Base-by-base conservation (phyloP, 1,140 invertebrate genomes). In the Rhagoletis pomonella region DNA sequence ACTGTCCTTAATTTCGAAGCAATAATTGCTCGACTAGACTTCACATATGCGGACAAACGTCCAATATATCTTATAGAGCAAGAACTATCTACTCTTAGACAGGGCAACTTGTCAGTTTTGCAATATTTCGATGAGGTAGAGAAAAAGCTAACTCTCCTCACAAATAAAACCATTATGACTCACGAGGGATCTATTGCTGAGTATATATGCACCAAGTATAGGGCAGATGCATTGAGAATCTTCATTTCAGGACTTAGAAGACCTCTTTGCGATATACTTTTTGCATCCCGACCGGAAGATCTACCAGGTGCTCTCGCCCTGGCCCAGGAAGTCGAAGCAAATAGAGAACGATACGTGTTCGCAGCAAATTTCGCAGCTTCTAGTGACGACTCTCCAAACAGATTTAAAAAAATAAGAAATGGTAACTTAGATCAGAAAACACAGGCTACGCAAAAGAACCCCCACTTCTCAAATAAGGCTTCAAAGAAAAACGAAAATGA, bases 1-100 rank as follows among this genome's bases (percentile, higher is more conserved):
- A 88, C 89, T 29, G 55, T 86, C n/a, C 17, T 89, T 0, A 90
- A 90, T 85, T 89, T 90, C 55, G 87, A 86, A 3, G 89, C 88
- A 12, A 90, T 88, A 9, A 87, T 89, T 3, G 65, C 67, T 19
- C 7, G 89, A 4, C 69, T 89, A 29, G 89, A 89, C 19, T 87
- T 88, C 42, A 77, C 87, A 3, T 89, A 88, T 58, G 12, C 86
- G 10, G 88, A 88, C 69, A 89, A 88, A 86, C 19, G 88, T 1
- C 73, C 88, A 12, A 86, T 89, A 29, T 81, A 88, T 42, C 12
- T 88, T 12, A 86, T 88, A 2, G 88, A 89, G 55, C 64, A 87
- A 44, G 87, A 89, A 50, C 19, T 89, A 42, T 86, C 47, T 9
- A 86, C 64, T 14, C 58, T 89, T 14, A 29, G 81, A 3, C 89